A percentile compares a stretch with the other conserved stretches of the same genome.
phyloP scores from a whole-genome alignment of 2,113 vertebrate species.

The Theropithecus gelada region DNA sequence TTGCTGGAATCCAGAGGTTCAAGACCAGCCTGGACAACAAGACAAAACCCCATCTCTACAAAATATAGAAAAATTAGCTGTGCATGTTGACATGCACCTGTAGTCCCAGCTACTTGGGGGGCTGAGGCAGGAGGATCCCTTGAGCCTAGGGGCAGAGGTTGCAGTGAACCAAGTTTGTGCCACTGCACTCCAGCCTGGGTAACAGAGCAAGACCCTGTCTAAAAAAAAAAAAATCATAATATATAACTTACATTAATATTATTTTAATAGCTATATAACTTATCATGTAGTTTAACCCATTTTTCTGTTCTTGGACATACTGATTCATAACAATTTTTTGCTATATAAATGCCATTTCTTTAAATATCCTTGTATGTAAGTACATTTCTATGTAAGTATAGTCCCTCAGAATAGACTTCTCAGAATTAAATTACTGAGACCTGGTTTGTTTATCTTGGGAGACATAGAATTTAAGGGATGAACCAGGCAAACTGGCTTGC shows the following conservation, averaged over 20 bases:
- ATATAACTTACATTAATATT: not conserved
- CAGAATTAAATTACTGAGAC: not conserved
- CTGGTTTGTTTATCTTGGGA: slow-evolving; percentile 20
- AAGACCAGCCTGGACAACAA: no score
- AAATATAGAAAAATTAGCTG: no score
- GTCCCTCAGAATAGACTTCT: not conserved
- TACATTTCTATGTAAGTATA: not conserved
- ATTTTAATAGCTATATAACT: not conserved
- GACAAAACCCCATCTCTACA: no score
- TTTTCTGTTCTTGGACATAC: not conserved
- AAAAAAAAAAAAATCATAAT: not conserved
- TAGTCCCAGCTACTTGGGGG: no score
- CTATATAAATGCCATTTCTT: not conserved
- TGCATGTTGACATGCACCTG: no score
- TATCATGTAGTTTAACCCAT: not conserved
- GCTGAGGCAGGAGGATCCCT: no score
- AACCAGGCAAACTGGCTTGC: no score
- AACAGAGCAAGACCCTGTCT: no score
- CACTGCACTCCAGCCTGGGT: no score
- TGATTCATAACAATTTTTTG: not conserved
- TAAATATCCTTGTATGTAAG: not conserved
- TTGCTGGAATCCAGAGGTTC: no score
- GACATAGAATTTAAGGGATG: not conserved
- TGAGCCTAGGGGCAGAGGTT: no score
- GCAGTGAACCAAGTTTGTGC: no score